These are phyloP conservation scores for Myotis vivesi DNA, from an alignment of 2,797 vertebrate species.

Conservation along the genomic window DNA sequence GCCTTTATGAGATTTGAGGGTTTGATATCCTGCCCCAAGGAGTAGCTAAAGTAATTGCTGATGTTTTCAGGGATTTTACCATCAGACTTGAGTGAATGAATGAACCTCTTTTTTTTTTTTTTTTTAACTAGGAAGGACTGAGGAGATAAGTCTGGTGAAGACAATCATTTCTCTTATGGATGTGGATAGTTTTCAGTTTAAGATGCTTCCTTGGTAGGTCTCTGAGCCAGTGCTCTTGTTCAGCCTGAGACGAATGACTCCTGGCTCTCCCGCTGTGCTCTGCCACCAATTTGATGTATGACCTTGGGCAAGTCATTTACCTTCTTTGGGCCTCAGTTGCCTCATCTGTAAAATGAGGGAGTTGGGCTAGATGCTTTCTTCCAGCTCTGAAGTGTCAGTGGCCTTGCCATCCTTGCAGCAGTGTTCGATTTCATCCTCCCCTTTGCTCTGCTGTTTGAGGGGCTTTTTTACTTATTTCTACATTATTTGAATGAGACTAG, in stretches of 20 bases:
- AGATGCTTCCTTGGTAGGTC: conserved; percentile 4
- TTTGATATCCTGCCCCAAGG: conserved; percentile 54
- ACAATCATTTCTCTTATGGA: conserved; percentile 72
- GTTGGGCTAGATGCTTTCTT: conserved; percentile 49
- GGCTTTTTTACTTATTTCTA: conserved; percentile 60
- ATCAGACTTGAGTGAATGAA: conserved; percentile 59
- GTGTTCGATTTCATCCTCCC: conserved; percentile 13
- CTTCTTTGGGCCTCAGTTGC: conserved; percentile 61
- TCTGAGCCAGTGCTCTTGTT: conserved; percentile 40
- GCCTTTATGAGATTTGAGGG: conserved; percentile 71
- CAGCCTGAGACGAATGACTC: not conserved
- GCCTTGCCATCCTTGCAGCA: conserved; percentile 66
- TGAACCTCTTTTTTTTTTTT: not conserved
- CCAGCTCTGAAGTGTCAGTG: conserved; percentile 73
- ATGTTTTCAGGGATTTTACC: conserved; percentile 73
- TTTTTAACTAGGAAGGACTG: not conserved
- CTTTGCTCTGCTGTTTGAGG: conserved; percentile 61
- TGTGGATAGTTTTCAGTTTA: conserved; percentile 23
- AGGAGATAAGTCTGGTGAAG: conserved; percentile 62
- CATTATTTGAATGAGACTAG: conserved; percentile 36
- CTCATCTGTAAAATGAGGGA: conserved; percentile 70
- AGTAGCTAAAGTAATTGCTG: conserved; percentile 50
- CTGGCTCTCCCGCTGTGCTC: not conserved
- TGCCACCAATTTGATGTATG: conserved; percentile 15
- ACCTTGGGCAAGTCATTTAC: conserved; percentile 59